These are phyloP conservation scores for Platyscapa corneri DNA, from an alignment of 1,140 invertebrate genomes.

Conservation along the genomic window DNA sequence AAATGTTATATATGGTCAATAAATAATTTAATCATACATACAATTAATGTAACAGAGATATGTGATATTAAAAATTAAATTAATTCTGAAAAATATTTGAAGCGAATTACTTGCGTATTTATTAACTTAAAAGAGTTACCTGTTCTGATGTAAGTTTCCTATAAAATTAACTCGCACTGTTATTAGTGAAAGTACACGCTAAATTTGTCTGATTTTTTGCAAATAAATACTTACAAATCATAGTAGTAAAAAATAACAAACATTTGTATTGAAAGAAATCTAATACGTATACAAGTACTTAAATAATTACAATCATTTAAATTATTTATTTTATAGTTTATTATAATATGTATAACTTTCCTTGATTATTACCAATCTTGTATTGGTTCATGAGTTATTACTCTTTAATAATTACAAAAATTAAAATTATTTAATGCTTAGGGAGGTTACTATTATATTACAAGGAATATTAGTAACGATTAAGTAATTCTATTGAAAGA, in stretches of 20 bases:
- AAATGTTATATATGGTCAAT: too few species aligned
- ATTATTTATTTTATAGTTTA: background rate
- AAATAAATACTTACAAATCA: background rate
- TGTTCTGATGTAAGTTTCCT: background rate
- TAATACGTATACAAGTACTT: background rate
- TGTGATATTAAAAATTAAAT: background rate
- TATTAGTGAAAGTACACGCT: background rate
- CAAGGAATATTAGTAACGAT: background rate
- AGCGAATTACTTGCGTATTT: background rate
- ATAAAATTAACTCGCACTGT: background rate
- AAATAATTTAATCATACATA: too few species aligned
- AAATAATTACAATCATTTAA: background rate
- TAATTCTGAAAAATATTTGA: background rate
- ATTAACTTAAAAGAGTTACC: background rate
- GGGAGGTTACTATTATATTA: background rate
- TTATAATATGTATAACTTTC: background rate
- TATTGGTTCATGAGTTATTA: background rate
- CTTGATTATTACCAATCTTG: background rate
- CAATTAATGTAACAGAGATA: background rate
- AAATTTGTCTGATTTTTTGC: background rate
- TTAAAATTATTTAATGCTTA: slow-evolving; percentile 9
- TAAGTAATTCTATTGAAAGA: background rate
- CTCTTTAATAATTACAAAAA: background rate
- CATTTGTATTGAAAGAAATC: background rate
- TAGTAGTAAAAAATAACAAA: background rate